These are phyloP conservation scores for Atopsyche davidsoni DNA, from an alignment of 1,140 invertebrate genomes.

Conservation along the genomic window DNA sequence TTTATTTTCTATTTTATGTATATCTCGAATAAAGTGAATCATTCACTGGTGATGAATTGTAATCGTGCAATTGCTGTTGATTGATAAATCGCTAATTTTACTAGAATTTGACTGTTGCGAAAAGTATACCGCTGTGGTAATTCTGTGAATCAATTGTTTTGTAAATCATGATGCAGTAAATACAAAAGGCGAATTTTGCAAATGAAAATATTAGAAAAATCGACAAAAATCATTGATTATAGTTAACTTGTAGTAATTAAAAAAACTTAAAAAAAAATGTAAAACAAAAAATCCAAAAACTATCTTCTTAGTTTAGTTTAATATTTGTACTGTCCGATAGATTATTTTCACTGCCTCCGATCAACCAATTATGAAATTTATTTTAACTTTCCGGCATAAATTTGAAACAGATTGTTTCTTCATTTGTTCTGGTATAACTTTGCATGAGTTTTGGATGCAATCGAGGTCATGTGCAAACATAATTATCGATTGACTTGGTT, in stretches of 20 bases:
- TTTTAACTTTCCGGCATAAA: constrained; percentile 2
- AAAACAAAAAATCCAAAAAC: constrained; percentile 30
- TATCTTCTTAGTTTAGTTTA: constrained; percentile 30
- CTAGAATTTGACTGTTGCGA: constrained; percentile 9
- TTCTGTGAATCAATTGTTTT: no score
- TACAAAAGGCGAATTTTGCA: constrained; percentile 10
- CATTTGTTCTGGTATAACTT: background rate
- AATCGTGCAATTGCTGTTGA: no score
- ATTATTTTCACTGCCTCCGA: constrained; percentile 24
- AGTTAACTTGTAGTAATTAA: constrained; percentile 16
- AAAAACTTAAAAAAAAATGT: constrained; percentile 25
- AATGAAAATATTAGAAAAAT: constrained; percentile 18
- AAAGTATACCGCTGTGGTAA: no score
- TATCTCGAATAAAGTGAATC: no score
- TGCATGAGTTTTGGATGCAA: background rate
- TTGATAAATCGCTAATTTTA: no score
- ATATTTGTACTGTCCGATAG: constrained; percentile 30
- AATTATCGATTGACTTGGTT: constrained; percentile 14
- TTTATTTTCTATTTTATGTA: constrained; percentile 22
- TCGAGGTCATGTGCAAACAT: background rate
- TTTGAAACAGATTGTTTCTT: background rate
- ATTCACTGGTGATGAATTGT: no score
- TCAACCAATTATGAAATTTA: constrained; percentile 16
- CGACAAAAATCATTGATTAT: constrained; percentile 2
- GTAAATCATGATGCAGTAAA: no score